Conservation (phyloP, 2,888 invertebrate genomes). For the Octonoba sinensis region DNA sequence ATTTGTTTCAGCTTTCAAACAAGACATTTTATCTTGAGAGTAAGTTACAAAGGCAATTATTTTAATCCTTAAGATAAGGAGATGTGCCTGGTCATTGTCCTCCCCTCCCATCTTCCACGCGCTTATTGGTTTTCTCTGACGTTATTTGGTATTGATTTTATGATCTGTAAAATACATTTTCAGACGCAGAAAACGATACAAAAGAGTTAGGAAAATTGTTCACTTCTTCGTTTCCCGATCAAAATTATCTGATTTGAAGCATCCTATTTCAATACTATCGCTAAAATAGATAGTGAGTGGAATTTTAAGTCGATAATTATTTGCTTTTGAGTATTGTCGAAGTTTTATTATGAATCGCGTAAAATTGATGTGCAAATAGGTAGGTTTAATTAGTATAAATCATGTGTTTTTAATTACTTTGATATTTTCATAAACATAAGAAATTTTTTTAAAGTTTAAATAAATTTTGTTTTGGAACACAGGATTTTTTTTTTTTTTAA, state of each 20-base stretch:
- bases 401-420: too few species aligned
- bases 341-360: too few species aligned
- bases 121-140: constrained; percentile 44
- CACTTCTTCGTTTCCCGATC: constrained; percentile 46
- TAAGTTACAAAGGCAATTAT: constrained; percentile 61
- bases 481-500: too few species aligned
- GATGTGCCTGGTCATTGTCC: constrained; percentile 41
- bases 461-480: too few species aligned
- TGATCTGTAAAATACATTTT: constrained; percentile 54
- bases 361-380: too few species aligned
- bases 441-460: too few species aligned
- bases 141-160: constrained; percentile 55
- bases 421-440: too few species aligned
- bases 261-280: constrained; percentile 11
- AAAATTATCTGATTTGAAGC: constrained; percentile 54
- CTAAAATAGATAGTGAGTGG: not conserved
- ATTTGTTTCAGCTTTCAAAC: constrained; percentile 34
- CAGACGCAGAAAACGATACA: constrained; percentile 47
- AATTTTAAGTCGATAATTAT: not conserved
- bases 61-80: constrained; percentile 60
- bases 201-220: constrained; percentile 12
- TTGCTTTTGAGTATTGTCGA: too few species aligned
- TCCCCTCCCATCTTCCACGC: constrained; percentile 29
- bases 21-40: constrained; percentile 59
- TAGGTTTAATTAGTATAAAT: too few species aligned